A percentile compares a stretch with the other conserved stretches of the same genome.
phyloP scores from a whole-genome alignment of 1,140 invertebrate species.

The Heliconius hermathena region DNA sequence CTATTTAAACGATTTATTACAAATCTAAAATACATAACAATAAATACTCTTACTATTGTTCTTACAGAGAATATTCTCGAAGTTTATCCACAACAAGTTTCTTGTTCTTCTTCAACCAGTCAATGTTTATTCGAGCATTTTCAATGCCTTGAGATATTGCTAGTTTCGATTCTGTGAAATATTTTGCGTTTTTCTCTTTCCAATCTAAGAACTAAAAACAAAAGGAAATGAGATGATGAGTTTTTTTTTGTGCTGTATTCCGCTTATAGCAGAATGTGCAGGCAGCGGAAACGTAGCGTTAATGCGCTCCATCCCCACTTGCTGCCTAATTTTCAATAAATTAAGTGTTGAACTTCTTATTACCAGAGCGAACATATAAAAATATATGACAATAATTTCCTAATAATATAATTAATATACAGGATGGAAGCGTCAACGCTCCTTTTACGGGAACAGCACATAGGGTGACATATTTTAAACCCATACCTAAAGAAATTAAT shows the following conservation, averaged over 20 bases:
- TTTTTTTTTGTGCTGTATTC: too few relatives aligned
- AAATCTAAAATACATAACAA: neutral
- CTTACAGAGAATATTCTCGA: conserved; percentile 65
- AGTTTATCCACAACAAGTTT: conserved; percentile 56
- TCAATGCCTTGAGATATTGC: conserved; percentile 64
- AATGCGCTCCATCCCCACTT: too few relatives aligned
- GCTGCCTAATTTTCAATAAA: too few relatives aligned
- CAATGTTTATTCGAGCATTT: conserved; percentile 66
- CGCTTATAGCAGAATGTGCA: too few relatives aligned
- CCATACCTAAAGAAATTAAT: too few relatives aligned
- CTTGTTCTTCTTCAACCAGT: conserved; percentile 57
- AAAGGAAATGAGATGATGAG: neutral
- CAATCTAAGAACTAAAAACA: conserved; percentile 61
- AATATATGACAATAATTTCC: too few relatives aligned
- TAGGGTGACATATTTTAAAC: too few relatives aligned
- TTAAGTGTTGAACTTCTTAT: too few relatives aligned
- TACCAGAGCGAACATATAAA: too few relatives aligned
- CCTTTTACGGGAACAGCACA: too few relatives aligned
- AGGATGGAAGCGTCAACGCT: too few relatives aligned
- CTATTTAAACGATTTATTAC: neutral
- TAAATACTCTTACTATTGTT: conserved; percentile 10
- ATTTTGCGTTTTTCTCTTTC: conserved; percentile 57
- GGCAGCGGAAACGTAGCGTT: neutral
- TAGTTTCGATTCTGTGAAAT: conserved; percentile 55
- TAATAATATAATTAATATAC: too few relatives aligned